These are phyloP conservation scores for Mastomys natalensis DNA, from an alignment of 2,113 vertebrate species.

Conservation along the genomic window DNA sequence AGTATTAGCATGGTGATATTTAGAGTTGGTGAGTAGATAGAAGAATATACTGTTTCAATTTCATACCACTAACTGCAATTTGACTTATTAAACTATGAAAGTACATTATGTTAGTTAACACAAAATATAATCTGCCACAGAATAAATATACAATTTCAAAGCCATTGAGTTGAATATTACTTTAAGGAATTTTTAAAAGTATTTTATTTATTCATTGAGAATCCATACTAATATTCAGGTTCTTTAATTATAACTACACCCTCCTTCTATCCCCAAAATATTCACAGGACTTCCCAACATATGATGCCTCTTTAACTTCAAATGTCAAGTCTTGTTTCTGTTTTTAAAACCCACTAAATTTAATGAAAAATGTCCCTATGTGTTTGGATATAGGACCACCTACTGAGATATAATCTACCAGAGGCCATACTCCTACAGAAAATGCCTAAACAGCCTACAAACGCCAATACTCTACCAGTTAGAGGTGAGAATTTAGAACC, in stretches of 20 bases:
- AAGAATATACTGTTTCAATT: not conserved
- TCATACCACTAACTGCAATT: not conserved
- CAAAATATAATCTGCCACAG: constrained; percentile 19
- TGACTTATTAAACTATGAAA: not conserved
- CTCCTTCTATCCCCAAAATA: not conserved
- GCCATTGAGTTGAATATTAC: not conserved
- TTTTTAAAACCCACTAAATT: not conserved
- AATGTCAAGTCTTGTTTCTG: not conserved
- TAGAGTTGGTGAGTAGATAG: not conserved
- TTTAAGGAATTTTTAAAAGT: not conserved
- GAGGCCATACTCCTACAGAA: not conserved
- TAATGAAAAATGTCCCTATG: not conserved
- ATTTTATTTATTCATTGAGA: not conserved
- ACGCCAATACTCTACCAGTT: not conserved
- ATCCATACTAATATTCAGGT: not conserved
- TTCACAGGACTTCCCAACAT: not conserved
- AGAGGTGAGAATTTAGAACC: not conserved
- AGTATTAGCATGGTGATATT: not conserved
- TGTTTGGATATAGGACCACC: not conserved
- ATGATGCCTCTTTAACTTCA: not conserved
- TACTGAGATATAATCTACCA: not conserved
- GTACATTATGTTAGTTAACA: not conserved
- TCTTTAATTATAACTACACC: not conserved
- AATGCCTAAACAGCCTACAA: not conserved
- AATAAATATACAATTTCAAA: not conserved